Evolutionary conservation across 1,140 invertebrate genomes (phyloP).

Genomic region (Caenorhabditis latens): DNA sequence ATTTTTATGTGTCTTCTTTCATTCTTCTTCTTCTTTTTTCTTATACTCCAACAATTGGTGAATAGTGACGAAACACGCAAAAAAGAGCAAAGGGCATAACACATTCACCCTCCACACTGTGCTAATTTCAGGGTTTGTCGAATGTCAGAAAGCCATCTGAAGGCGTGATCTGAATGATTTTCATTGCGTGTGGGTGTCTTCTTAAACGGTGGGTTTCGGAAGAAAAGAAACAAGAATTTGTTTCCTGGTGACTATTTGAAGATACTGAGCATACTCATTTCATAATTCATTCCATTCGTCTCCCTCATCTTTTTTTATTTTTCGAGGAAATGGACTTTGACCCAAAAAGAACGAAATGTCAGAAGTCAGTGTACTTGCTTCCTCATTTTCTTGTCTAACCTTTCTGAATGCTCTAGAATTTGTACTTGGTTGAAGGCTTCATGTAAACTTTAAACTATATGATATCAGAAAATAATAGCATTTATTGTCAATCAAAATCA

Average conservation of each 20-base stretch:
- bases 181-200: slow-evolving; percentile 11
- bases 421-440: not conserved
- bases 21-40: not conserved
- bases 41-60: slow-evolving; percentile 6
- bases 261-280: slow-evolving; percentile 2
- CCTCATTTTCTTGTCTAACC: not conserved
- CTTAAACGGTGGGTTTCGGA: not conserved
- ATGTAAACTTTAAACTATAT: too few relatives aligned
- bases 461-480: too few relatives aligned
- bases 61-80: slow-evolving; percentile 2
- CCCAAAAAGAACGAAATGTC: slow-evolving; percentile 3
- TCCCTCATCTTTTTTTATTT: not conserved
- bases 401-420: not conserved
- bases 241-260: slow-evolving; percentile 15
- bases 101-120: not conserved
- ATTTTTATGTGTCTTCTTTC: slow-evolving; percentile 37
- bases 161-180: slow-evolving; percentile 22
- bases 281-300: slow-evolving; percentile 15
- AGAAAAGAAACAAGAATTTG: not conserved
- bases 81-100: slow-evolving; percentile 45
- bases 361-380: not conserved
- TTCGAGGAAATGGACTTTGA: not conserved
- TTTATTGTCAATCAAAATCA: too few relatives aligned
- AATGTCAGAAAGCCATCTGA: not conserved
- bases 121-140: slow-evolving; percentile 44